Conservation (phyloP, 2,888 invertebrate genomes). For the Monochamus alternatus region DNA sequence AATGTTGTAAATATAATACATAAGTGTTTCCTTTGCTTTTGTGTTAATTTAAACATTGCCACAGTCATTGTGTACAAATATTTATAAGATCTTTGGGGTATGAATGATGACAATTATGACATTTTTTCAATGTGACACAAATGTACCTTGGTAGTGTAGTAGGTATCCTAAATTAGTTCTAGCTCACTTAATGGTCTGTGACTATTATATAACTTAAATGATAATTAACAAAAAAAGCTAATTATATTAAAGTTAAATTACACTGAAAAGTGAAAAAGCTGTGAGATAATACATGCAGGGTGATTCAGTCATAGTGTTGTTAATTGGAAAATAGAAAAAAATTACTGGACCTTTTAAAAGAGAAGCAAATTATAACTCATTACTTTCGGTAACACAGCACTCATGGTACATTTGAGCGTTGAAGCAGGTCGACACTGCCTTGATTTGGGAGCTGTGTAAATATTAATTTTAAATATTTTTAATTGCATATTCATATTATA, state of each 20-base stretch:
- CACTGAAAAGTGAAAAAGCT: too few species aligned
- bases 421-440: too few species aligned
- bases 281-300: too few species aligned
- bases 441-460: too few species aligned
- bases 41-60: constrained; percentile 61
- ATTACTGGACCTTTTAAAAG: too few species aligned
- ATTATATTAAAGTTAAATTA: neutral
- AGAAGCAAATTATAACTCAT: too few species aligned
- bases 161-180: neutral
- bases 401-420: too few species aligned
- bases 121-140: constrained; percentile 29
- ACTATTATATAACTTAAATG: neutral
- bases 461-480: too few species aligned
- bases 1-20: constrained; percentile 60
- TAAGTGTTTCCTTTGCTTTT: constrained; percentile 60
- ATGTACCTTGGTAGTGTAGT: neutral
- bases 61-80: constrained; percentile 58
- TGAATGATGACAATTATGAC: constrained; percentile 42
- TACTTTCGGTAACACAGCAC: too few species aligned
- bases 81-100: constrained; percentile 33
- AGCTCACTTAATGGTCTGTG: neutral
- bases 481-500: too few species aligned
- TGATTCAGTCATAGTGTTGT: too few species aligned
- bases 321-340: too few species aligned
- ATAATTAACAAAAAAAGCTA: neutral